A percentile compares a stretch with the other conserved stretches of the same genome.
Conservation (phyloP, 2,113 vertebrate species). For the Benthochromis sp. region DNA sequence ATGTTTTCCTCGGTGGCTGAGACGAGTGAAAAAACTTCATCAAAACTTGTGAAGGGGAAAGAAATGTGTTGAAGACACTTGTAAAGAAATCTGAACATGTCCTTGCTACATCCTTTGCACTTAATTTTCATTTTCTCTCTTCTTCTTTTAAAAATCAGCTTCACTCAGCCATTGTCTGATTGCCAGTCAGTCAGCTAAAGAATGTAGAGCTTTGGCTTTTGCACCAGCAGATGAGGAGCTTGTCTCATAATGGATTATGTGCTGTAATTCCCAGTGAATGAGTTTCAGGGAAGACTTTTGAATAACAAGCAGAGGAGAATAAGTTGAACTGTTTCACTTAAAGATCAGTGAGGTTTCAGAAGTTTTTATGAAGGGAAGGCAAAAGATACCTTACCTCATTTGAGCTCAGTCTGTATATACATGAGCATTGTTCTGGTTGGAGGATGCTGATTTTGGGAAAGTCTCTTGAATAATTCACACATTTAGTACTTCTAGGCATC, state of each 20-base stretch:
- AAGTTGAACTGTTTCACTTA: background rate
- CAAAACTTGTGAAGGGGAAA: background rate
- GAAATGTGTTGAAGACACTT: background rate
- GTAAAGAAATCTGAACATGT: background rate
- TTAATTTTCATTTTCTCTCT: background rate
- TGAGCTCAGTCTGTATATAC: background rate
- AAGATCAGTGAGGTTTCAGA: background rate
- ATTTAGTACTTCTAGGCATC: background rate
- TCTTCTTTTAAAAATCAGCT: background rate
- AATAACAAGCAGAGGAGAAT: background rate
- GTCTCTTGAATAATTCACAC: background rate
- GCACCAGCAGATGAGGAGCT: background rate
- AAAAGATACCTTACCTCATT: background rate
- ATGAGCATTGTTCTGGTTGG: background rate
- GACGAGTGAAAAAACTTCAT: background rate
- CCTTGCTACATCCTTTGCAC: background rate
- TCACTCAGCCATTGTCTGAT: background rate
- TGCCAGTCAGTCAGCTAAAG: background rate
- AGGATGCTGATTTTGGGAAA: background rate
- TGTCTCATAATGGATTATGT: background rate
- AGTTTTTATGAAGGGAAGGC: background rate
- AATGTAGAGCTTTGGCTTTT: background rate
- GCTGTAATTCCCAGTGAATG: background rate
- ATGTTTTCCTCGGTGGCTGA: background rate
- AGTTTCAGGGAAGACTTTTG: background rate